These are phyloP conservation scores for Molorchus minor DNA, from an alignment of 2,888 invertebrate genomes.

Conservation along the genomic window DNA sequence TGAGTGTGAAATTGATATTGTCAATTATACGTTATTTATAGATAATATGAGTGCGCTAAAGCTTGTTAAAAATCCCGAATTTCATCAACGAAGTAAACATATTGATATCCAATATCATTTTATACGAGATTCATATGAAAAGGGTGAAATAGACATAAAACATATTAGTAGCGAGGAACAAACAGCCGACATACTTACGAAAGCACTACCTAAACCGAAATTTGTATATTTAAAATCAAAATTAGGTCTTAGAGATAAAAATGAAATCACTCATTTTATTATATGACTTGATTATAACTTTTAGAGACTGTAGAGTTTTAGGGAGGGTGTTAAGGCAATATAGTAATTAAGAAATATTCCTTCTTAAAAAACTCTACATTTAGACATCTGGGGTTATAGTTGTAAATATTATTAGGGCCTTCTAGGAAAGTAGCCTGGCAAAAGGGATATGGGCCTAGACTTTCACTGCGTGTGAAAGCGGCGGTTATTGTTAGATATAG, in stretches of 20 bases:
- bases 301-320: background rate
- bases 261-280: too few relatives aligned
- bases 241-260: background rate
- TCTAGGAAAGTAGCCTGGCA: too few relatives aligned
- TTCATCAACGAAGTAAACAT: constrained; percentile 2
- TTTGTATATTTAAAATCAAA: background rate
- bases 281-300: background rate
- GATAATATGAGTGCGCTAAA: background rate
- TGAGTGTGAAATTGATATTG: background rate
- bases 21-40: background rate
- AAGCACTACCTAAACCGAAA: background rate
- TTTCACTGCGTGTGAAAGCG: too few relatives aligned
- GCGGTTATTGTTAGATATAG: too few relatives aligned
- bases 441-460: too few relatives aligned
- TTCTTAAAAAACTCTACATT: too few relatives aligned
- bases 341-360: too few relatives aligned
- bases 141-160: background rate
- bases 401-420: too few relatives aligned
- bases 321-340: background rate
- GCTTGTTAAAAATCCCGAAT: background rate
- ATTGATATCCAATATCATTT: constrained; percentile 1
- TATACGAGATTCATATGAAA: background rate
- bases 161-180: background rate
- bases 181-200: background rate
- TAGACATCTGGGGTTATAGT: too few relatives aligned